Percentiles rank a stretch among this genome's conserved stretches.
phyloP scores from a whole-genome alignment of 2,888 invertebrate genomes.

The Ichneumon xanthorius region DNA sequence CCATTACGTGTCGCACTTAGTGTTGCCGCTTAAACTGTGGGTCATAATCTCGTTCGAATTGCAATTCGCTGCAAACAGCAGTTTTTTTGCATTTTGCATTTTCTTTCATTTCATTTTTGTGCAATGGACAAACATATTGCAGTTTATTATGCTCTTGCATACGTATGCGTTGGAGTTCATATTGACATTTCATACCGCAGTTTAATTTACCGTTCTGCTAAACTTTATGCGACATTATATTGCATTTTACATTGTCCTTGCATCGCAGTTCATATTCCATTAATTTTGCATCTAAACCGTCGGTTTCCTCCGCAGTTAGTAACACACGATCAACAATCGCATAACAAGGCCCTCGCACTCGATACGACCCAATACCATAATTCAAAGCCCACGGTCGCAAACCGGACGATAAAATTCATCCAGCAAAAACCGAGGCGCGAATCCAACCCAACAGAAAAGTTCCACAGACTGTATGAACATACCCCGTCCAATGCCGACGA shows the following conservation, averaged over 20 bases:
- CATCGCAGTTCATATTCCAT: not conserved
- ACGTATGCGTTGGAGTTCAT: not conserved
- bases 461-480: not conserved
- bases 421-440: not conserved
- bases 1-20: not conserved
- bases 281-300: not conserved
- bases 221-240: not conserved
- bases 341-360: no score
- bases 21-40: not conserved
- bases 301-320: no score
- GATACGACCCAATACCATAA: no score
- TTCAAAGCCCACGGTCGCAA: no score
- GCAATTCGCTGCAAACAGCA: not conserved
- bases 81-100: not conserved
- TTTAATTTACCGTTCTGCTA: not conserved
- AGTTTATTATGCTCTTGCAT: not conserved
- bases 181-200: not conserved
- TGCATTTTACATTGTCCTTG: not conserved
- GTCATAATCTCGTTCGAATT: not conserved
- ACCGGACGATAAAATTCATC: not conserved
- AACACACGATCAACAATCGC: no score
- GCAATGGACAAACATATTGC: not conserved
- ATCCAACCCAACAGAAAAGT: not conserved
- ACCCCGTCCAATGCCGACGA: constrained; percentile 38
- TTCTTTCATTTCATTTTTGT: not conserved